Conservation (phyloP, 1,140 invertebrate genomes). For the Atopsyche davidsoni region DNA sequence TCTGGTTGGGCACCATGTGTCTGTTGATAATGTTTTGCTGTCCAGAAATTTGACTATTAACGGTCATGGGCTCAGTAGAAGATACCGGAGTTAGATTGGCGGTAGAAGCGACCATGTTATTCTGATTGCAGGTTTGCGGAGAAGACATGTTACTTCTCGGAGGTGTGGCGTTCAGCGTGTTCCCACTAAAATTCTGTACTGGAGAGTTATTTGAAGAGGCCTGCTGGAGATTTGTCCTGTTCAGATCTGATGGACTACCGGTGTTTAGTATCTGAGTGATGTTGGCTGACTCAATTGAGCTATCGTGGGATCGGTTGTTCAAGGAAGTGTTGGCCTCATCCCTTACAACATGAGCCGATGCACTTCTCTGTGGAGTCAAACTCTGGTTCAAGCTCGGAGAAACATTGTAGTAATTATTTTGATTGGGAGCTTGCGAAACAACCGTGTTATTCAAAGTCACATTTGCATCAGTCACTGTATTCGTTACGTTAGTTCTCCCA, state of each 20-base stretch:
- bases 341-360: slow-evolving; percentile 9
- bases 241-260: neutral
- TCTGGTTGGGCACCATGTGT: neutral
- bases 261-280: neutral
- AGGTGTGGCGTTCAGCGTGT: slow-evolving; percentile 12
- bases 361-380: slow-evolving; percentile 6
- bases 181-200: slow-evolving; percentile 13
- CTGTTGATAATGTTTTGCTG: slow-evolving; percentile 5
- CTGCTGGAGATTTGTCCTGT: neutral
- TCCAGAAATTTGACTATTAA: neutral
- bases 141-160: slow-evolving; percentile 26
- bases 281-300: neutral
- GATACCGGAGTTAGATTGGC: slow-evolving; percentile 3
- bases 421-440: slow-evolving; percentile 23
- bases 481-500: slow-evolving; percentile 32
- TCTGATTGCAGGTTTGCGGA: slow-evolving; percentile 14
- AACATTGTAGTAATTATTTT: slow-evolving; percentile 13
- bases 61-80: neutral
- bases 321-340: slow-evolving; percentile 10
- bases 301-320: neutral
- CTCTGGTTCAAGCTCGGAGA: neutral
- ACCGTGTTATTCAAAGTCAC: slow-evolving; percentile 29
- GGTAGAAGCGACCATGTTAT: neutral
- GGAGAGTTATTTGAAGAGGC: slow-evolving; percentile 15
- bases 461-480: slow-evolving; percentile 32